phyloP scores from a whole-genome alignment of 2,888 invertebrate genomes.

The Galerucella pusilla region DNA sequence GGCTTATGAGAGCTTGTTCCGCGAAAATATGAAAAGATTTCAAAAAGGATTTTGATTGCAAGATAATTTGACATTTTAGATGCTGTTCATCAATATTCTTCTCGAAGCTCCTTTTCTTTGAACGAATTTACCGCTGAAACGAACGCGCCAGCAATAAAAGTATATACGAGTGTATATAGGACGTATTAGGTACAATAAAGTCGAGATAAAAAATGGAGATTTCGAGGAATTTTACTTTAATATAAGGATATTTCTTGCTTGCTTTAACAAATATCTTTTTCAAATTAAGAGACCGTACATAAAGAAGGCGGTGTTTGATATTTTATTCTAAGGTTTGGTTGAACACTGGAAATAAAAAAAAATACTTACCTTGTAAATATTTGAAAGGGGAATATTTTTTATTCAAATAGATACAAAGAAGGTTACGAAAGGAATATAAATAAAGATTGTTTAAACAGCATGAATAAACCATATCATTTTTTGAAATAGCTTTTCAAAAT shows the following conservation, averaged over 20 bases:
- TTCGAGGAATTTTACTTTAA: constrained; percentile 3
- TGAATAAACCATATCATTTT: background rate
- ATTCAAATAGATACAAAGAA: background rate
- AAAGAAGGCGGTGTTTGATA: background rate
- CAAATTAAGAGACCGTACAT: background rate
- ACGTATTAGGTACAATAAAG: constrained; percentile 21
- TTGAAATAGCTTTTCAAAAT: background rate
- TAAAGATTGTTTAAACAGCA: background rate
- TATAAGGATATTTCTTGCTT: background rate
- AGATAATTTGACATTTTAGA: constrained; percentile 56
- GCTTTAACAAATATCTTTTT: constrained; percentile 10
- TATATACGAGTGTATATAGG: constrained; percentile 1
- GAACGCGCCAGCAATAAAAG: constrained; percentile 37
- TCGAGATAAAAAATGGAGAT: constrained; percentile 17
- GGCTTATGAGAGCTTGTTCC: constrained; percentile 55
- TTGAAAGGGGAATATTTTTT: background rate
- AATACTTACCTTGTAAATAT: background rate
- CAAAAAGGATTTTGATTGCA: constrained; percentile 58
- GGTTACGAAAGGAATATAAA: background rate
- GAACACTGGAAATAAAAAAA: background rate
- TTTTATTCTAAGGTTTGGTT: background rate
- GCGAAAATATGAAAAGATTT: constrained; percentile 55
- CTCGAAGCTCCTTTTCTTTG: constrained; percentile 49
- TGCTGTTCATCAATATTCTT: constrained; percentile 58
- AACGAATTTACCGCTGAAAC: constrained; percentile 42